Base-by-base conservation (phyloP, 2,113 vertebrate species). In the Elgaria multicarinata region DNA sequence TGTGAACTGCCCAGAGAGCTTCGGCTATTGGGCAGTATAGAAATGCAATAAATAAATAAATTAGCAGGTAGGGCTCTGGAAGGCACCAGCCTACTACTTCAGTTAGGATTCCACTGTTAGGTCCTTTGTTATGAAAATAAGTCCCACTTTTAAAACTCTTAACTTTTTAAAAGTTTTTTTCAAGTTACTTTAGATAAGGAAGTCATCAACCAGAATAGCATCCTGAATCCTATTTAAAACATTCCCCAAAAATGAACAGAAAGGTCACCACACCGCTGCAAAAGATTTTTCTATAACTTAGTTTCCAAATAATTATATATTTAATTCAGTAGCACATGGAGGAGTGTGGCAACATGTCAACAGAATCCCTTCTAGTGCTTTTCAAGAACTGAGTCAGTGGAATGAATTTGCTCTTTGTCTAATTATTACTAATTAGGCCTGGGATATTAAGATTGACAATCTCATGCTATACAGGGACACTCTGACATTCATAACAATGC, bases 401-500 rank as follows among this genome's bases (percentile, higher is more conserved):
- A 31, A 84, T 84, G 42, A 84, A 84, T 71, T 46, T 84, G 64
- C 83, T 84, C 64, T 84, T 50, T 50, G 66, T 44, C 42, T 84
- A 84, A 84, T 84, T 84, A 84, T 84, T 69, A 69, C 42, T 84
- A 84, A 84, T 84, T 84, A 84, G 82, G 42, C 82, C 46, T 46
- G 28, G 42, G 44, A 67, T 50, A 31, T 20, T 84, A 31, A 71
- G 83, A 84, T n/a, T 84, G 83, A 84, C 83, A 84, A 71, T 50
- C 87, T 20, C 0, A 1, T 66, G 46, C 46, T 81, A 36, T 53
- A 91, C 42, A 87, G 53, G 58, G n/a, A 89, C 86, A 92, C 3
- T 8, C 72, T 90, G 24, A 79, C 0, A 0, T 84, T 95, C 88
- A 76, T 91, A 91, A 92, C 92, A 91, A 89, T 69, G 82, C 0